A percentile compares a stretch with the other conserved stretches of the same genome.
Conservation (phyloP, 2,888 invertebrate genomes). For the Buathra laborator region DNA sequence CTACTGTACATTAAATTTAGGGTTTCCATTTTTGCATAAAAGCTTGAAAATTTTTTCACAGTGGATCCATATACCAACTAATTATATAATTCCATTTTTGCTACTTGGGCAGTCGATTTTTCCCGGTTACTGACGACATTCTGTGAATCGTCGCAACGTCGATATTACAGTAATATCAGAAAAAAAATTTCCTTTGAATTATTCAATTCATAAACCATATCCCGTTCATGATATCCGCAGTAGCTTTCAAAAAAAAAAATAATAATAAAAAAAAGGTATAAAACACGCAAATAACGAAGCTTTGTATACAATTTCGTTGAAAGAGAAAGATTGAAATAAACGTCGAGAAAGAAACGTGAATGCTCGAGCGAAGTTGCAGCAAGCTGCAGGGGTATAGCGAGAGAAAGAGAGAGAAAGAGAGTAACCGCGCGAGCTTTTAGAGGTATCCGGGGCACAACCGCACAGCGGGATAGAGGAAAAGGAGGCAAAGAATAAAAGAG, state of each 20-base stretch:
- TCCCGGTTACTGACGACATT: neutral
- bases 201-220: conserved; percentile 3
- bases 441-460: conserved; percentile 7
- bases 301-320: conserved; percentile 44
- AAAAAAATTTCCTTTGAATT: neutral
- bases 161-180: neutral
- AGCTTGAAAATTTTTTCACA: too few relatives aligned
- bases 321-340: conserved; percentile 40
- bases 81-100: too few relatives aligned
- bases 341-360: conserved; percentile 18
- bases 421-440: conserved; percentile 20
- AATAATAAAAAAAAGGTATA: conserved; percentile 25
- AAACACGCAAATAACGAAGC: conserved; percentile 35
- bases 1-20: too few relatives aligned
- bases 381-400: neutral
- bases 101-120: too few relatives aligned
- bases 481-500: conserved; percentile 1
- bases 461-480: conserved; percentile 22
- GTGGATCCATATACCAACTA: too few relatives aligned
- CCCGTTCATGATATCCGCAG: neutral
- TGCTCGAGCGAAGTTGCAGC: neutral
- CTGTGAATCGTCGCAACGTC: neutral
- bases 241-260: neutral
- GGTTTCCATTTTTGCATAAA: too few relatives aligned
- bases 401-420: neutral